Evolutionary conservation across 2,797 vertebrate genomes (phyloP).

Genomic region (Podarcis lilfordi): DNA sequence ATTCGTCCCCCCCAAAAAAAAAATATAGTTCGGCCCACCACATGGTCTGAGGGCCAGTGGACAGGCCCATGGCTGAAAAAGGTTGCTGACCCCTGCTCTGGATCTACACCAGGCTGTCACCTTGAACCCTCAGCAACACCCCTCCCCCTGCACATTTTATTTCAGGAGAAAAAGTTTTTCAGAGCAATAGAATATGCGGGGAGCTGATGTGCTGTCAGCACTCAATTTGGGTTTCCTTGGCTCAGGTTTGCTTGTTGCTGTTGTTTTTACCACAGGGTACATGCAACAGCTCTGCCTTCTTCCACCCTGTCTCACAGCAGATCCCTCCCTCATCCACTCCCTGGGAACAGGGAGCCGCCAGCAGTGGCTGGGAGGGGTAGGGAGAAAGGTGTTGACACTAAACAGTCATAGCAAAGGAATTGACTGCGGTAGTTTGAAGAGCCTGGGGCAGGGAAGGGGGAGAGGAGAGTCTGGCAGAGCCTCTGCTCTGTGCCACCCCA

Average conservation of each 20-base stretch:
- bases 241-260: no score
- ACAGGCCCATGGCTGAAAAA: no score
- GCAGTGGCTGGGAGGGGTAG: conserved; percentile 13
- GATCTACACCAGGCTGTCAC: no score
- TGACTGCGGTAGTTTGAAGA: neutral
- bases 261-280: neutral
- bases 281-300: neutral
- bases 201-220: neutral
- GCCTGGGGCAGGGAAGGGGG: neutral
- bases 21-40: no score
- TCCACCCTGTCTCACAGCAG: neutral
- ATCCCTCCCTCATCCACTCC: neutral
- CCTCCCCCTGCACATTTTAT: neutral
- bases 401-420: conserved; percentile 28
- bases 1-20: no score
- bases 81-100: no score
- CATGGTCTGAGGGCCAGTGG: no score
- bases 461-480: neutral
- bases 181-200: neutral
- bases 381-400: conserved; percentile 6
- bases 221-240: neutral
- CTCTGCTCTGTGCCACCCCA: accelerated
- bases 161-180: neutral
- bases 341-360: neutral
- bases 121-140: neutral